Conservation (phyloP, 2,113 vertebrate genomes). For the Aspidoscelis tigris region DNA sequence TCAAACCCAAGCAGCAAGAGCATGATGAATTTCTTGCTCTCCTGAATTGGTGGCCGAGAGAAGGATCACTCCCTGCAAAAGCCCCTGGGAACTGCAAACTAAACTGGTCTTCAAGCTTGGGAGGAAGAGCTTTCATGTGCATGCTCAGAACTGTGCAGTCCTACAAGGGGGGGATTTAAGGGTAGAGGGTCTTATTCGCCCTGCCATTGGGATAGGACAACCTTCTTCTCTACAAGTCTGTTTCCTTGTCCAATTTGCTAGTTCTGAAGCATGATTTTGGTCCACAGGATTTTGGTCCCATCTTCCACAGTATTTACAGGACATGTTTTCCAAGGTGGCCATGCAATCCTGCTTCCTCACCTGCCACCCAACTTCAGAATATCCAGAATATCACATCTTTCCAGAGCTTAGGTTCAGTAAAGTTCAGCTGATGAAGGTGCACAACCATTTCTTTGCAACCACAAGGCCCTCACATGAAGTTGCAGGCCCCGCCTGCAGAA, state of each 20-base stretch:
- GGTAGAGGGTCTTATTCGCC: too few relatives aligned
- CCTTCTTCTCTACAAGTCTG: too few relatives aligned
- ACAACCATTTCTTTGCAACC: too few relatives aligned
- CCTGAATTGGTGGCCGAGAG: neutral
- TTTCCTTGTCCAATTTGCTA: too few relatives aligned
- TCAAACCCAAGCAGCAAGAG: neutral
- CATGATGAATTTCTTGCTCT: neutral
- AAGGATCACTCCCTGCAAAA: neutral
- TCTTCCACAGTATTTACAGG: too few relatives aligned
- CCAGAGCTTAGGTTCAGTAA: neutral
- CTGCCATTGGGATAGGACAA: neutral
- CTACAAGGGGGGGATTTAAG: too few relatives aligned
- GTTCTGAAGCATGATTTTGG: neutral
- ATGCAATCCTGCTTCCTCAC: neutral
- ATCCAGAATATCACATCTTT: too few relatives aligned
- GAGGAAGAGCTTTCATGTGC: too few relatives aligned
- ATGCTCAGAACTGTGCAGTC: too few relatives aligned
- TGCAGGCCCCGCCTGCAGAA: neutral
- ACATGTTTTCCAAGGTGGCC: neutral
- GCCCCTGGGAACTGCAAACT: neutral
- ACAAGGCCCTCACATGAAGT: neutral
- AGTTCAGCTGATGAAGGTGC: too few relatives aligned
- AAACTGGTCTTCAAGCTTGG: neutral
- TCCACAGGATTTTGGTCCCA: too few relatives aligned
- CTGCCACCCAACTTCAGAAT: neutral